Conservation (phyloP, 1,140 invertebrate genomes). For the Drosophila murphyi region DNA sequence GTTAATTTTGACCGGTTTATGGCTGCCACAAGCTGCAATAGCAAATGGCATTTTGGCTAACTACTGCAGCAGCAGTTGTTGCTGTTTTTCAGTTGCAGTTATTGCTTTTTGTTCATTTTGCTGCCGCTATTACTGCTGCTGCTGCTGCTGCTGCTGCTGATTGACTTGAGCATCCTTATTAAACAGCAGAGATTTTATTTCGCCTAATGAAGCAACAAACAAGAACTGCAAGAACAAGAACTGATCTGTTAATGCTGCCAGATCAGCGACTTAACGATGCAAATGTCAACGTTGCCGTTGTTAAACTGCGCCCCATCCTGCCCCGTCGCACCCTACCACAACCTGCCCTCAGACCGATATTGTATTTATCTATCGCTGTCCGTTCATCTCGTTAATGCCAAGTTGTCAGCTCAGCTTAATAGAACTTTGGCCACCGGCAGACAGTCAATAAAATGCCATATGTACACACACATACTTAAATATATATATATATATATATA, state of each 20-base stretch:
- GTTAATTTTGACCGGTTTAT: constrained; percentile 82
- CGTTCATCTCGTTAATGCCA: constrained; percentile 46
- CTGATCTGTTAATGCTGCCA: constrained; percentile 24
- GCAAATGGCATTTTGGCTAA: constrained; percentile 63
- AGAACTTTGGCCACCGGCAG: constrained; percentile 31
- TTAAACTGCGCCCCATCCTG: not conserved
- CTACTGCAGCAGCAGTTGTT: constrained; percentile 39
- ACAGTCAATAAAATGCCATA: constrained; percentile 18
- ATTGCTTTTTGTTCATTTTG: constrained; percentile 13
- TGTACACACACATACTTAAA: not conserved
- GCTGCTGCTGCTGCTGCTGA: constrained; percentile 52
- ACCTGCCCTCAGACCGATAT: constrained; percentile 36
- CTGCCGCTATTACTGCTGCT: constrained; percentile 20
- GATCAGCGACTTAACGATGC: constrained; percentile 52
- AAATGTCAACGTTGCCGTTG: constrained; percentile 50
- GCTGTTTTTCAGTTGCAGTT: constrained; percentile 13
- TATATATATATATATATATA: not conserved
- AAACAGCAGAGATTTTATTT: constrained; percentile 54
- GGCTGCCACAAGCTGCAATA: constrained; percentile 42
- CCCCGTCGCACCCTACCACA: not conserved
- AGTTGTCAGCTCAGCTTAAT: constrained; percentile 20
- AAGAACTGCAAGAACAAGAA: constrained; percentile 17
- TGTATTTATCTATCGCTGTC: constrained; percentile 44
- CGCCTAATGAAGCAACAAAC: constrained; percentile 74
- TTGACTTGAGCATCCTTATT: constrained; percentile 72